Evolutionary conservation across 2,888 invertebrate species (phyloP), one percentile per base, ranked within the genome.

Genomic region (Lepetodrilus schrolli): DNA sequence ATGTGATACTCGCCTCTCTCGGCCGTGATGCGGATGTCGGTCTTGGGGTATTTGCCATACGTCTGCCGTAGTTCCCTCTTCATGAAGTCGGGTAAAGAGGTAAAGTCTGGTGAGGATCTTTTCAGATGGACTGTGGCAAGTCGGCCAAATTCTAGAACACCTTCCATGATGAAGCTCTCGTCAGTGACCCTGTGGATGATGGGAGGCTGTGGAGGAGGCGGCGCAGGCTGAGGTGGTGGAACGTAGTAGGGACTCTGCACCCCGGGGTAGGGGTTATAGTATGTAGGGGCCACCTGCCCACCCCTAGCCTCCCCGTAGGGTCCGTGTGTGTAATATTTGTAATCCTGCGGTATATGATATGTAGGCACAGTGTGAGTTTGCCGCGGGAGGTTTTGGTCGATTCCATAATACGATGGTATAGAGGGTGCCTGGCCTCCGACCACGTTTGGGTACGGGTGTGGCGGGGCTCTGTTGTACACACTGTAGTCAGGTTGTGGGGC

Each of bases 1-100:
- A 81, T 77, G 37, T 79, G 79, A 66, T 75, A 78, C 51, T 79
- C 77, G 0, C 79, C 79, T 0, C 72, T 70, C 38, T 74, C 74
- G 17, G 66, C 51, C 17, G 71, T 74, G 1, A 81, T 65, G 26
- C 72, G 74, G 7, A 79, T 74, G 38, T 78, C 76, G 1, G 79
- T 81, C 21, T 48, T 49, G 2, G 81, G 79, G 43, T 73, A 76
- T 4, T 65, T 49, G 1, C 79, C 78, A 49, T 81, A 81, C 4
- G 78, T 75, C 21, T 73, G 69, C 26, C 72, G 26, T n/a, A 81
- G 75, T 48, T 81, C 81, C 3, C 58, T 21, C 10, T 74, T 51
- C 13, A 81, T 58, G 38, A 78, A 76, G 4, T 78, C 79, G 0
- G 81, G 81, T 4, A 81, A 68, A 2, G 73, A 68, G 37, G 65